Conservation (phyloP, 2,888 invertebrate genomes). For the Trimorus sp. region DNA sequence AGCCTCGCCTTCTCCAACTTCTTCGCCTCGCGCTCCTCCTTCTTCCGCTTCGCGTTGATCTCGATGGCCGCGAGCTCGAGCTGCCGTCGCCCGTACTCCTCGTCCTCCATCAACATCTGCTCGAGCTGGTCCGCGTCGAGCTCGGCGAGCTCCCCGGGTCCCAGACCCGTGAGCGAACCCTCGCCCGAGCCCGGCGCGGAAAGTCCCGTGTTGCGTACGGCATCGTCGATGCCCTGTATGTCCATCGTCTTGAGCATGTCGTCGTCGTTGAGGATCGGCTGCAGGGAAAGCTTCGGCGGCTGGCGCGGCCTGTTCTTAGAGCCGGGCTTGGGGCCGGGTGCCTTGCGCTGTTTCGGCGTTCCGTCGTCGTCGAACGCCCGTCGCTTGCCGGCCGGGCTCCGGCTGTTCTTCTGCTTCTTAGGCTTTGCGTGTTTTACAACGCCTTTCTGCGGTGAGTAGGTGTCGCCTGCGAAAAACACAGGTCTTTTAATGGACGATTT, state of each 20-base stretch:
- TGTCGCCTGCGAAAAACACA: constrained; percentile 78
- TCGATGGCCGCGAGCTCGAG: constrained; percentile 82
- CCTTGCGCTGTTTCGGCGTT: constrained; percentile 71
- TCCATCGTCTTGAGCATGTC: constrained; percentile 72
- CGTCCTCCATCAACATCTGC: constrained; percentile 85
- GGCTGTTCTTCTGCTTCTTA: constrained; percentile 73
- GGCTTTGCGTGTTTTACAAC: constrained; percentile 65
- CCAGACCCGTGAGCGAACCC: constrained; percentile 76
- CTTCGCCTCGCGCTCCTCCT: constrained; percentile 78
- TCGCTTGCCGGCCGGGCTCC: constrained; percentile 75
- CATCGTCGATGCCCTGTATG: constrained; percentile 72
- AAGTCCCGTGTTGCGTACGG: constrained; percentile 64
- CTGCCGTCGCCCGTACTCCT: constrained; percentile 84
- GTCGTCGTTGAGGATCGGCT: constrained; percentile 72
- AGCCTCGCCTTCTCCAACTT: constrained; percentile 78
- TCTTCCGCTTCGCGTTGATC: constrained; percentile 79
- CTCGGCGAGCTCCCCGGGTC: constrained; percentile 77
- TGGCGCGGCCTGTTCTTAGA: constrained; percentile 77
- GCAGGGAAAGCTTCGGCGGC: constrained; percentile 69
- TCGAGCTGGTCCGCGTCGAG: constrained; percentile 79
- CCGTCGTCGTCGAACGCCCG: constrained; percentile 73
- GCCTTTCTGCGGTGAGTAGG: constrained; percentile 75
- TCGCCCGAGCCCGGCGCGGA: constrained; percentile 69
- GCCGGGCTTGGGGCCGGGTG: constrained; percentile 80
- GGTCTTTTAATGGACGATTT: no score